phyloP scores from a whole-genome alignment of 2,888 invertebrate species.

The Drosophila leonis region DNA sequence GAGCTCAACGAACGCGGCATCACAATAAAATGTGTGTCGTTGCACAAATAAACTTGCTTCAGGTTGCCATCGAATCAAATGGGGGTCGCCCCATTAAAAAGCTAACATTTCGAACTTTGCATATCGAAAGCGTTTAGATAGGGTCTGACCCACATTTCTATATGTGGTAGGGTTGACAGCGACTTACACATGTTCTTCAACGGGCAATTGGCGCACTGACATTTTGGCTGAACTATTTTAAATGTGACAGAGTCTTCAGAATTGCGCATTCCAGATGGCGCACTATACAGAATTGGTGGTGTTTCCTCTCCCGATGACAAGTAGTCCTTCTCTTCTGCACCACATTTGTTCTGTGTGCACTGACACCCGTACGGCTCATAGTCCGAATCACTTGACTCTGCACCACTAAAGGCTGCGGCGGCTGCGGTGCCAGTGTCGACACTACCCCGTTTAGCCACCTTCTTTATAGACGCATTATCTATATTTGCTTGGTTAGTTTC shows the following conservation, averaged over 20 bases:
- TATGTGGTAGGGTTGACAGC: neutral
- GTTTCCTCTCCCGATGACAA: conserved; percentile 47
- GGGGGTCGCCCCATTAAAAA: conserved; percentile 19
- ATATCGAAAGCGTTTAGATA: conserved; percentile 71
- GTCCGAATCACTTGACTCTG: conserved; percentile 33
- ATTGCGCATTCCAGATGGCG: conserved; percentile 36
- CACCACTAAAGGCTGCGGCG: neutral
- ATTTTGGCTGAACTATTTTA: conserved; percentile 63
- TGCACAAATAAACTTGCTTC: neutral
- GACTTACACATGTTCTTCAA: conserved; percentile 83
- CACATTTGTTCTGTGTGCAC: conserved; percentile 57
- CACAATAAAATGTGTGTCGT: conserved; percentile 11
- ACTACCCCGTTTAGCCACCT: neutral
- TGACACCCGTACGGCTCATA: conserved; percentile 58
- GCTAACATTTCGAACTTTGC: conserved; percentile 57
- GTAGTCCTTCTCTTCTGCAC: conserved; percentile 37
- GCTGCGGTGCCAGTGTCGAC: neutral
- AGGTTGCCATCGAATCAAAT: conserved; percentile 21
- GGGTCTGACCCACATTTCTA: conserved; percentile 34
- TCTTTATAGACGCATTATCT: neutral
- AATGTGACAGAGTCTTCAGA: conserved; percentile 55
- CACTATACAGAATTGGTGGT: conserved; percentile 42
- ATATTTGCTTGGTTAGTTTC: neutral
- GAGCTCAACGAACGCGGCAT: conserved; percentile 59
- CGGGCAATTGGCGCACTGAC: conserved; percentile 83